Conservation (phyloP, 2,888 invertebrate species). For the Eilema depressum region DNA sequence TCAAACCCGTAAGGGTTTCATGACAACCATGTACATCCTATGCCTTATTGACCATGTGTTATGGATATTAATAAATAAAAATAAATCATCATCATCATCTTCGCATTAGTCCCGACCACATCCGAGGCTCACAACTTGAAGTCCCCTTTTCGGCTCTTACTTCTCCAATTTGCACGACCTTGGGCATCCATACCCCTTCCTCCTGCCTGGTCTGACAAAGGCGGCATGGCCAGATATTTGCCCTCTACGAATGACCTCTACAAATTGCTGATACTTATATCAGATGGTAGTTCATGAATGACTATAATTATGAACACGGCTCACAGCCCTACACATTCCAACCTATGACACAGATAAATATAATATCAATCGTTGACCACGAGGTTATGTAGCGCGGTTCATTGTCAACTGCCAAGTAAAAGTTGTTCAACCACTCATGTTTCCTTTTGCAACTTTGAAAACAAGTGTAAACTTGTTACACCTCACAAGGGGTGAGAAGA, state of each 20-base stretch:
- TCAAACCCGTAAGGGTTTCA: no score
- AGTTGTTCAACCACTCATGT: slow-evolving; percentile 54
- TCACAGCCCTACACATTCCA: slow-evolving; percentile 29
- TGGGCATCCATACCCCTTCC: no score
- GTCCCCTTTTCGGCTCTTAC: no score
- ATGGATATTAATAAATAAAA: no score
- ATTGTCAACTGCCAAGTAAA: slow-evolving; percentile 71
- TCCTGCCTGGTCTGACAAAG: no score
- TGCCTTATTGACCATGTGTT: no score
- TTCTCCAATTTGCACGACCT: no score
- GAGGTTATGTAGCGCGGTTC: slow-evolving; percentile 65
- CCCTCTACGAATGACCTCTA: background rate
- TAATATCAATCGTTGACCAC: slow-evolving; percentile 41
- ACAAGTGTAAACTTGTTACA: slow-evolving; percentile 27
- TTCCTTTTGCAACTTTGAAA: slow-evolving; percentile 45
- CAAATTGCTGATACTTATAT: background rate
- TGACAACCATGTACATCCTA: no score
- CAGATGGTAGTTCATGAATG: background rate
- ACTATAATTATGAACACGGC: background rate
- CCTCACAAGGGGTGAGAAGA: background rate
- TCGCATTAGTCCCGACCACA: no score
- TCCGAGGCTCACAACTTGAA: no score
- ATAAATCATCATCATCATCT: no score
- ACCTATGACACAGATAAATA: slow-evolving; percentile 24
- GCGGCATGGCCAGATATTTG: background rate